Evolutionary conservation across 2,113 vertebrate species (phyloP).

Genomic region (Potamarius usumacintae): DNA sequence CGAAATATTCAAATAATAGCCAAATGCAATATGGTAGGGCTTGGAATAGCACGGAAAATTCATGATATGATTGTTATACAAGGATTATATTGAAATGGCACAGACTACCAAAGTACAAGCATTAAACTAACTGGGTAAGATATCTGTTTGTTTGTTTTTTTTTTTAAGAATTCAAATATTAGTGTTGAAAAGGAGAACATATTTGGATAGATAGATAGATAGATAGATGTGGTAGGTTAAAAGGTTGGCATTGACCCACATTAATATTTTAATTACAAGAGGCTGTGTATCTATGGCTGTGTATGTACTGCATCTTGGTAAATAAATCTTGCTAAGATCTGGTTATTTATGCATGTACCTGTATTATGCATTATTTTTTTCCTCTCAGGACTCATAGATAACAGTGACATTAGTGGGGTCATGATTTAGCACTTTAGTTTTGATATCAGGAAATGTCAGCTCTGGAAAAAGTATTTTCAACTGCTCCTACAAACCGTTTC

Average conservation of each 20-base stretch:
- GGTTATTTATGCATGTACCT: conserved; percentile 25
- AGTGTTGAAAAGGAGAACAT: background rate
- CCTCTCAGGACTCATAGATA: background rate
- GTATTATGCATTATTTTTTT: background rate
- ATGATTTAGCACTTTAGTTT: conserved; percentile 44
- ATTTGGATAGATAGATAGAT: no score
- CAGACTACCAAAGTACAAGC: background rate
- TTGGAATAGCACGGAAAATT: background rate
- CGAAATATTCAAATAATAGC: background rate
- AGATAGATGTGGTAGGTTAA: no score
- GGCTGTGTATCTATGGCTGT: no score
- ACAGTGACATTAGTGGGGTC: background rate
- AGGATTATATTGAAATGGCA: background rate
- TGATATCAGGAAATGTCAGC: conserved; percentile 70
- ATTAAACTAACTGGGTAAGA: background rate
- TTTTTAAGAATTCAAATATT: background rate
- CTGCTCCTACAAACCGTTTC: conserved; percentile 77
- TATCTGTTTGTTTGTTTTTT: background rate
- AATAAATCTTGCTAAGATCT: background rate
- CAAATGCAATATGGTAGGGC: background rate
- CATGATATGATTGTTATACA: background rate
- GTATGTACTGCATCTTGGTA: background rate
- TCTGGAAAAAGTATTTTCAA: conserved; percentile 77
- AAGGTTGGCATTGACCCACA: no score
- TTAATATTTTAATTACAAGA: no score